Conservation (phyloP, 2,113 vertebrate genomes). For the Echinops telfairi region DNA sequence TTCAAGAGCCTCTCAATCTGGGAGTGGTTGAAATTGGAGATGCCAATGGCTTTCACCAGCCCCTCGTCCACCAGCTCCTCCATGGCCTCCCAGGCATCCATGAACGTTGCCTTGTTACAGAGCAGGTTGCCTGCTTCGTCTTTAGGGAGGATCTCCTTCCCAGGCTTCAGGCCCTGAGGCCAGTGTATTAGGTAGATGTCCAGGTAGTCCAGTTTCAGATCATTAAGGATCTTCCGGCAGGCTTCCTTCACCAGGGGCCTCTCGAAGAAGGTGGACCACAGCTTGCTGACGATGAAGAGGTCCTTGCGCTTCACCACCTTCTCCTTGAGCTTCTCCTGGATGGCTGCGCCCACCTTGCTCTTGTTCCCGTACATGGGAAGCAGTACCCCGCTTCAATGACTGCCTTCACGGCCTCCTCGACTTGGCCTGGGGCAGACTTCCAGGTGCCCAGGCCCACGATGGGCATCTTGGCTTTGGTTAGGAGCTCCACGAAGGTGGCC, state of each 20-base stretch:
- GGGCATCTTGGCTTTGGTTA: constrained; percentile 78
- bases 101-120: constrained; percentile 85
- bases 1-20: no score
- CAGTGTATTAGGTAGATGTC: constrained; percentile 91
- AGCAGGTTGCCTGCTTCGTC: constrained; percentile 88
- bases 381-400: constrained; percentile 89
- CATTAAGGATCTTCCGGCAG: constrained; percentile 88
- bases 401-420: constrained; percentile 87
- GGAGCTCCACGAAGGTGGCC: constrained; percentile 70
- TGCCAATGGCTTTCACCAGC: no score
- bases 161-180: constrained; percentile 89
- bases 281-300: constrained; percentile 92
- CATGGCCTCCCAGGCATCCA: constrained; percentile 96
- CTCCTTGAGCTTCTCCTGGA: no score
- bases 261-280: constrained; percentile 90
- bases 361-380: constrained; percentile 90
- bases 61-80: no score
- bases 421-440: constrained; percentile 85
- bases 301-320: constrained; percentile 89
- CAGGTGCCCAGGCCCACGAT: constrained; percentile 82
- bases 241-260: constrained; percentile 84
- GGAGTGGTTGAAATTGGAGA: no score
- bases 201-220: constrained; percentile 90
- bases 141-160: constrained; percentile 84
- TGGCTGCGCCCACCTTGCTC: no score